Evolutionary conservation across 2,888 invertebrate species (phyloP), one percentile per base, ranked within the genome.

Genomic region (Sialis lutaria): DNA sequence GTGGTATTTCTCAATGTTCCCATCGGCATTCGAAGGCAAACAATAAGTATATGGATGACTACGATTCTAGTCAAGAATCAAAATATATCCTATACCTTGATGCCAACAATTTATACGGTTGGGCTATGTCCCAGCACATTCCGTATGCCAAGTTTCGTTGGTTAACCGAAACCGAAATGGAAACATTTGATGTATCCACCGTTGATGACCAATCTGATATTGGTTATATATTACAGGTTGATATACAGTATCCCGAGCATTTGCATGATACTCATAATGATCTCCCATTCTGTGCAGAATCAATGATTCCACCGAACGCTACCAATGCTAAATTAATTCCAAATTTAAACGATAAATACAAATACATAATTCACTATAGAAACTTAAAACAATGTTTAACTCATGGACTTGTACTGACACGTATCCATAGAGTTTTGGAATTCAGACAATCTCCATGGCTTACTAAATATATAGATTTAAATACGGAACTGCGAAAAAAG

Each of bases 201-300:
- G 32, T 45, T 32, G 33, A 48, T 30, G 50, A 53, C 13, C 50
- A 54, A 44, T 45, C 45, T 39, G 53, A 55, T 39, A 49, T 45
- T 9, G 62, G 60, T 0, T 64, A 60, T 48, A 57, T 66, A 32
- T 51, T 67, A 4, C 62, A 67, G 50, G 64, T 67, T 5, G 65
- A 68, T 49, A 48, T 68, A 31, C 55, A 60, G 33, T 67, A 68
- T 53, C 63, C 64, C 5, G 12, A 53, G 10, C 47, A 55, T 10
- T 48, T 63, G 33, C 64, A 67, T 48, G 55, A 59, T 40, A 6
- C 37, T 6, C 65, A 60, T 47, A 54, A 54, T 45, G 58, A 60
- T 50, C 48, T 58, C 9, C 56, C 57, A 6, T 57, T 60, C 46
- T 57, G 56, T 44, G 47, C 55, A 1, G 52, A 57, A 50, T 51